Evolutionary conservation across 2,113 vertebrate genomes (phyloP).

Genomic region (Pandion haliaetus): DNA sequence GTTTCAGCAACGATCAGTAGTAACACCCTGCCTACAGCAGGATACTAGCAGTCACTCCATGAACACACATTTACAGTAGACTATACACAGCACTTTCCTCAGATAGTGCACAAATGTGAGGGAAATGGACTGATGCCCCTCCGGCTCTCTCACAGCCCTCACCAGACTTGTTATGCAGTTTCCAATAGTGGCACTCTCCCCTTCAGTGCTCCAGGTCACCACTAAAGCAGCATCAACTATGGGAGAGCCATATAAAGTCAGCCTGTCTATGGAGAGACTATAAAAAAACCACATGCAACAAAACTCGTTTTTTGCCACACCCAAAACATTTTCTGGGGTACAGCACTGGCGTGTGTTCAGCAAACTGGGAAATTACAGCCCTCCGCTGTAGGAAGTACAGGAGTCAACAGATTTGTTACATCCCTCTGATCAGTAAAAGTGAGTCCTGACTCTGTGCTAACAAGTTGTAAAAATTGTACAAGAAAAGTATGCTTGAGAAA

Average conservation of each 20-base stretch:
- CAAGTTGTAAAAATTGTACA: not conserved
- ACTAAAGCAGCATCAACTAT: not conserved
- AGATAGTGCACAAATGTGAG: not conserved
- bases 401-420: not conserved
- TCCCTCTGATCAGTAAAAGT: not conserved
- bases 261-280: not conserved
- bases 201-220: not conserved
- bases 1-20: not conserved
- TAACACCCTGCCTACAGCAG: not conserved
- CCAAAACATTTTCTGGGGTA: not conserved
- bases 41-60: not conserved
- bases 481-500: not conserved
- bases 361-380: not conserved
- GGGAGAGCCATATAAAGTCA: conserved; percentile 11
- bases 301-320: not conserved
- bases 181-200: not conserved
- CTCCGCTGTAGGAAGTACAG: not conserved
- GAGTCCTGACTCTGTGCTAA: not conserved
- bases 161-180: not conserved
- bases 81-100: not conserved
- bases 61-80: not conserved
- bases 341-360: not conserved
- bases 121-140: conserved; percentile 35
- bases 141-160: not conserved
- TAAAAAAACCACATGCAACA: not conserved